These are phyloP conservation scores for Microplitis manilae DNA, from an alignment of 2,888 invertebrate genomes.

Conservation along the genomic window DNA sequence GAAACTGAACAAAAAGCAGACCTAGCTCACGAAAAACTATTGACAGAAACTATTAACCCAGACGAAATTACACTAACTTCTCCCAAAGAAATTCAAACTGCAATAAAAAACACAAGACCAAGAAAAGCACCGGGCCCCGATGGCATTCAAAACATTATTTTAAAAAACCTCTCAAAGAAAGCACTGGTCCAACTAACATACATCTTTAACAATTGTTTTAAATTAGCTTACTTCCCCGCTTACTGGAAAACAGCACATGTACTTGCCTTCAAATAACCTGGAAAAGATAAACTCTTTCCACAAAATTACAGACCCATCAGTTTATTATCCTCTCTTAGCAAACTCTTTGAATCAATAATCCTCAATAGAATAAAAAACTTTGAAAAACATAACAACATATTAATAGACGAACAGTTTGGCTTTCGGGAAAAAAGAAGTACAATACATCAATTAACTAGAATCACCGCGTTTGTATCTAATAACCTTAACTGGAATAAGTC, in stretches of 20 bases:
- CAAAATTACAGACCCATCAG: conserved; percentile 52
- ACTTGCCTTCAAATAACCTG: conserved; percentile 51
- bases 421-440: conserved; percentile 5
- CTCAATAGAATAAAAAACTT: conserved; percentile 4
- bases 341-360: not conserved
- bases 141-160: conserved; percentile 30
- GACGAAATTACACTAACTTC: conserved; percentile 16
- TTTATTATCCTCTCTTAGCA: conserved; percentile 23
- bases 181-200: conserved; percentile 52
- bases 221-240: conserved; percentile 48
- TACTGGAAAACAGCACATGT: conserved; percentile 51
- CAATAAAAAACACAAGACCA: not conserved
- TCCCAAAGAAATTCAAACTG: conserved; percentile 13
- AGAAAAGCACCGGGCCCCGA: conserved; percentile 34
- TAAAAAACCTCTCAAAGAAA: conserved; percentile 54
- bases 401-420: conserved; percentile 17
- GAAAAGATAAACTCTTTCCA: conserved; percentile 43
- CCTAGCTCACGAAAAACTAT: conserved; percentile 16
- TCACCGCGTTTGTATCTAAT: not conserved
- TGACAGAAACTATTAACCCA: not conserved
- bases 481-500: conserved; percentile 18
- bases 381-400: not conserved
- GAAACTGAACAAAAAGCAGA: conserved; percentile 20
- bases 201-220: conserved; percentile 50
- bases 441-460: conserved; percentile 10